phyloP scores from a whole-genome alignment of 2,888 invertebrate species.

The Polylopha cassiicola region DNA sequence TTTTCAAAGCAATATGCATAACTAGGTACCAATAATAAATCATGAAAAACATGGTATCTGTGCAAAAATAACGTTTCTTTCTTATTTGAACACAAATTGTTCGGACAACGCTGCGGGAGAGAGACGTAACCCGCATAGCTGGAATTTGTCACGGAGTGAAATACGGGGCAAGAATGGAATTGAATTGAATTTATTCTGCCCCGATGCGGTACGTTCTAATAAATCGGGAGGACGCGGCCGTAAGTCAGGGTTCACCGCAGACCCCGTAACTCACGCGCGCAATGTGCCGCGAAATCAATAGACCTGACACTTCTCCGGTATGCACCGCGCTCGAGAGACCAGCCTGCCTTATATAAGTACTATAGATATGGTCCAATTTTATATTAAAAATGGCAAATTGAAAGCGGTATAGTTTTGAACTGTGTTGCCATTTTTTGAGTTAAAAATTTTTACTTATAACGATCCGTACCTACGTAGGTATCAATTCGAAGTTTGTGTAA shows the following conservation, averaged over 20 bases:
- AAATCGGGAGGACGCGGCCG: conserved; percentile 62
- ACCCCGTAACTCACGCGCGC: conserved; percentile 60
- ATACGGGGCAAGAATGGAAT: conserved; percentile 52
- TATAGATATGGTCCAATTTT: too few species aligned
- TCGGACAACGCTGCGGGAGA: conserved; percentile 25
- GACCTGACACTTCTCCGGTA: conserved; percentile 43
- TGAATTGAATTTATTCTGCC: conserved; percentile 65
- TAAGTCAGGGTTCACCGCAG: conserved; percentile 64
- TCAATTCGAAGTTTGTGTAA: too few species aligned
- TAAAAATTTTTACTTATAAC: too few species aligned
- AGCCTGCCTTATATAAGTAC: conserved; percentile 14
- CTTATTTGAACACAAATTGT: conserved; percentile 11
- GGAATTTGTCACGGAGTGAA: conserved; percentile 60
- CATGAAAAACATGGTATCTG: not conserved
- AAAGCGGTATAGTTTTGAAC: too few species aligned
- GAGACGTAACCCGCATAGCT: conserved; percentile 56
- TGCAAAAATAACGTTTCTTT: conserved; percentile 6
- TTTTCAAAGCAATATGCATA: too few species aligned
- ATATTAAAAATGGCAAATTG: too few species aligned
- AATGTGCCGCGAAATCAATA: conserved; percentile 75
- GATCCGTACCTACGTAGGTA: too few species aligned
- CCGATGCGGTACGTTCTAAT: conserved; percentile 67
- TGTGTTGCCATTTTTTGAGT: too few species aligned
- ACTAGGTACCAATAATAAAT: too few species aligned
- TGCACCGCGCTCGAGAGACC: conserved; percentile 15